These are phyloP conservation scores for Pangasius larnaudii DNA, from an alignment of 2,797 vertebrate species.

Conservation along the genomic window DNA sequence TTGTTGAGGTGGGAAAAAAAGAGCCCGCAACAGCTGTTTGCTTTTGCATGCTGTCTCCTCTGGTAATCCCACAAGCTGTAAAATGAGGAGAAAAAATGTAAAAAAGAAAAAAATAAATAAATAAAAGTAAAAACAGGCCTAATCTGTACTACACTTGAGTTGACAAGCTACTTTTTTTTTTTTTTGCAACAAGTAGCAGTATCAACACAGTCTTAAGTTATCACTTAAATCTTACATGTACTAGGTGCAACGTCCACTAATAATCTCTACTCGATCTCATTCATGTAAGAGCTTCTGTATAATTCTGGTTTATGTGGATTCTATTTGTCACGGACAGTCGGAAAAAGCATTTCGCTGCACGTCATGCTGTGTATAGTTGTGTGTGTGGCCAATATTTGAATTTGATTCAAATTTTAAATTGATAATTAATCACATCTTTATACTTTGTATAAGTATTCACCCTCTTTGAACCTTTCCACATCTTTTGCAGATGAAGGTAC, in stretches of 20 bases:
- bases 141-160: background rate
- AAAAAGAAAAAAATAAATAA: constrained; percentile 23
- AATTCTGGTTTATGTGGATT: background rate
- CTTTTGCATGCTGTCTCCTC: constrained; percentile 61
- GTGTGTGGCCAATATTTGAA: no score
- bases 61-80: constrained; percentile 51
- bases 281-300: background rate
- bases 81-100: constrained; percentile 19
- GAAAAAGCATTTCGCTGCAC: no score
- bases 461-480: background rate
- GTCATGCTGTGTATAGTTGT: no score
- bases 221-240: background rate
- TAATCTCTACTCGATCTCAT: background rate
- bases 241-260: background rate
- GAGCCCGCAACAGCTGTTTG: constrained; percentile 69
- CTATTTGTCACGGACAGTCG: no score
- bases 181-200: background rate
- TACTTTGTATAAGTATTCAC: background rate
- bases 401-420: no score
- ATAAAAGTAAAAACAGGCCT: background rate
- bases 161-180: background rate
- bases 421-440: background rate
- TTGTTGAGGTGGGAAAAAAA: constrained; percentile 51
- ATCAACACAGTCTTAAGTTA: background rate
- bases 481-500: background rate